Base-by-base conservation (phyloP, 1,140 invertebrate genomes). In the Anagrus nilaparvatae region DNA sequence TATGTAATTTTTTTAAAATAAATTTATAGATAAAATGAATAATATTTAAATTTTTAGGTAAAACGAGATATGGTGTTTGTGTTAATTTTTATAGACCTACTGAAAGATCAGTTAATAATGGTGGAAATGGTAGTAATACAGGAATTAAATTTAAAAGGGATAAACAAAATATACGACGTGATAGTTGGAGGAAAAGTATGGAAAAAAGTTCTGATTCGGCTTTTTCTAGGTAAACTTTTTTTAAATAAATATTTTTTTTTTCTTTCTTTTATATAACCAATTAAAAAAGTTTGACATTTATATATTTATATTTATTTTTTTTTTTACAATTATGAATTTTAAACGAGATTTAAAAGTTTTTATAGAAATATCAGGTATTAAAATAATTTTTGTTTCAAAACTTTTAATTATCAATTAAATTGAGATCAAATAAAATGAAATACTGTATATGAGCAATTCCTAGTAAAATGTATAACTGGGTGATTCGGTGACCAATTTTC, bases 11-110 rank as follows among this genome's bases (percentile, higher is more conserved):
- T n/a, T n/a, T n/a, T n/a, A n/a, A n/a, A n/a, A n/a, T n/a, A n/a
- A n/a, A n/a, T n/a, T n/a, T n/a, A n/a, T n/a, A n/a, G n/a, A 21
- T 36, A 14, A 19, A n/a, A 7, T 36, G 4, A 24, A 13, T 12
- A 36, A 28, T n/a, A 5, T n/a, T 29, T 16, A n/a, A 25, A n/a
- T 34, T 31, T 39, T 8, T 33, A 83, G 80, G 80, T 36, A 90
- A 81, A 66, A 86, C 83, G 13, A 79, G 90, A 19, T 96, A 88
- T 61, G 96, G 96, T 17, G 90, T 97, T 47, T 99, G 95, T 69
- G 84, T 98, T 18, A 99, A 99, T 65, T 99, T 99, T 66, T 99
- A 97, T 70, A 79, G 94, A 31, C 84, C 90, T 0, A 79, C 95
- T 33, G 81, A 90, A 57, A 75, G 73, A 35, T 59, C 61, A 23